phyloP scores from a whole-genome alignment of 1,140 invertebrate genomes.

The Trachymyrmex septentrionalis region DNA sequence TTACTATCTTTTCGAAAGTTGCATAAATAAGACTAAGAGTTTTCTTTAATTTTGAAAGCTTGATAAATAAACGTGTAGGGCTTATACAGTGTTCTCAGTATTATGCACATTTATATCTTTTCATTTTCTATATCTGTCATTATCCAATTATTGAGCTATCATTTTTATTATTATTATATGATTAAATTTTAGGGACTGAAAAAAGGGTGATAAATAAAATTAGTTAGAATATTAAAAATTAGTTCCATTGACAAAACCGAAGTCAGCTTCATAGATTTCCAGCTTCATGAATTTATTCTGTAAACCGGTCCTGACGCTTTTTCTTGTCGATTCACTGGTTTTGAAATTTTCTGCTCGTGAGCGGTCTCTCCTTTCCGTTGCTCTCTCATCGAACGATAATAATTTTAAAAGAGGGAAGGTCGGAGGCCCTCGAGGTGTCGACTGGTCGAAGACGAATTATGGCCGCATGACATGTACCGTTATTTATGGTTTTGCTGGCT shows the following conservation, averaged over 20 bases:
- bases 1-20: slow-evolving; percentile 25
- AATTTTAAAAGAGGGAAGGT: slow-evolving; percentile 67
- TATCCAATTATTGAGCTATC: not conserved
- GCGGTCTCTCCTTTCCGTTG: slow-evolving; percentile 41
- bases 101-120: slow-evolving; percentile 32
- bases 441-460: slow-evolving; percentile 78
- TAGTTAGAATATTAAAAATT: not conserved
- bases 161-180: slow-evolving; percentile 2
- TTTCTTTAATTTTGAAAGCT: slow-evolving; percentile 16
- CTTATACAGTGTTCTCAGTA: not conserved
- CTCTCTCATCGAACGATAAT: slow-evolving; percentile 65
- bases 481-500: slow-evolving; percentile 74
- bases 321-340: slow-evolving; percentile 53
- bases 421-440: slow-evolving; percentile 67
- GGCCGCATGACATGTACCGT: slow-evolving; percentile 71
- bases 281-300: not conserved
- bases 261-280: not conserved
- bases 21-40: not conserved
- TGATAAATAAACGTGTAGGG: not conserved
- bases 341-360: slow-evolving; percentile 36
- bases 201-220: not conserved
- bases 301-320: slow-evolving; percentile 42
- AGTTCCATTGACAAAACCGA: not conserved
- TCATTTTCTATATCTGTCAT: slow-evolving; percentile 26
- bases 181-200: not conserved